phyloP scores from a whole-genome alignment of 2,797 vertebrate species.

The Podargus strigoides region DNA sequence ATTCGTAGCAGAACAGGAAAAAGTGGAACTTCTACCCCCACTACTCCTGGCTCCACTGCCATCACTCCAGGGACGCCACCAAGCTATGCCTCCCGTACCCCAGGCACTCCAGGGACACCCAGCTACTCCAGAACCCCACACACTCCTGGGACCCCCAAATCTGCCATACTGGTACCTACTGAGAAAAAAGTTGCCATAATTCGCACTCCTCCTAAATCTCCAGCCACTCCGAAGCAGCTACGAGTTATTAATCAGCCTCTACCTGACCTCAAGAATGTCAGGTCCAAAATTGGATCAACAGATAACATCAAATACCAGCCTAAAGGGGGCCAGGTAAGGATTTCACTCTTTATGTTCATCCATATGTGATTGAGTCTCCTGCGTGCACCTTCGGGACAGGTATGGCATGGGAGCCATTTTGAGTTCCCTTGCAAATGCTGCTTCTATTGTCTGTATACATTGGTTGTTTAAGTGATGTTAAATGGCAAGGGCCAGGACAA shows the following conservation, averaged over 20 bases:
- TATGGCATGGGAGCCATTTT: background rate
- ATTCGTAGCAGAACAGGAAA: constrained; percentile 88
- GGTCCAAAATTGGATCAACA: constrained; percentile 92
- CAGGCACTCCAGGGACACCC: constrained; percentile 87
- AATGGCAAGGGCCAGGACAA: background rate
- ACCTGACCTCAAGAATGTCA: constrained; percentile 91
- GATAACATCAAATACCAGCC: constrained; percentile 92
- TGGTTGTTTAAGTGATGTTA: background rate
- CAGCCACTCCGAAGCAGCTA: constrained; percentile 87
- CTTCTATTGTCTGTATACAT: background rate
- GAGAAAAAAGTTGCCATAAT: constrained; percentile 95
- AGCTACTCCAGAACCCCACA: constrained; percentile 86
- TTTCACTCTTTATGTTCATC: background rate
- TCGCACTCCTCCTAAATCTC: constrained; percentile 93
- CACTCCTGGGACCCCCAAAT: constrained; percentile 90
- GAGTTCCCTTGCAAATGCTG: background rate
- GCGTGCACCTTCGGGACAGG: background rate
- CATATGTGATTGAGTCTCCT: background rate
- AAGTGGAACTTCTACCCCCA: constrained; percentile 91
- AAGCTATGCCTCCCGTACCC: constrained; percentile 91
- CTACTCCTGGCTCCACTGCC: constrained; percentile 90
- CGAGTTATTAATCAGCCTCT: constrained; percentile 91
- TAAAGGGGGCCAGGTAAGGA: constrained; percentile 92
- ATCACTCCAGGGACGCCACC: constrained; percentile 92
- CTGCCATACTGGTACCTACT: constrained; percentile 87